Evolutionary conservation across 2,113 vertebrate species (phyloP), one percentile per base, ranked within the genome.

Genomic region (Lates calcarifer): DNA sequence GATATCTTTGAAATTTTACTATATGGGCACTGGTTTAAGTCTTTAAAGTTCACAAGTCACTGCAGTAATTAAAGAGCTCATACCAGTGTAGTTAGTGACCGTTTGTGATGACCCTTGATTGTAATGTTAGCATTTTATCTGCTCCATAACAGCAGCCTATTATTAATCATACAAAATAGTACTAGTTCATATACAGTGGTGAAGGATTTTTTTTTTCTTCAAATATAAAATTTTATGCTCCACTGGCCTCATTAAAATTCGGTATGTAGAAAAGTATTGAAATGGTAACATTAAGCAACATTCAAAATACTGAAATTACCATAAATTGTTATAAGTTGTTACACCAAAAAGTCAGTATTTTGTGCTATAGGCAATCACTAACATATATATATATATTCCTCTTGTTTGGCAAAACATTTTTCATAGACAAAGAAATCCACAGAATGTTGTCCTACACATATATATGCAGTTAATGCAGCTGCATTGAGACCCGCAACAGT

Each of bases 41-140:
- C 12, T 67, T 70, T 55, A 69, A 63, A 58, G 31, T 26, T 53
- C 43, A 53, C 22, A 53, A 37, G 35, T n/a, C 29, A 45, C 35
- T n/a, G 39, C 45, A 28, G 28, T 22, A 14, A 51, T 31, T 41
- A 35, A 77, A 43, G 33, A n/a, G 53, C 37, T 62, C 17, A 20
- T 41, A 26, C 37, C 17, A 29, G 11, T 45, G 26, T 29, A 15
- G 13, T 13, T 14, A 11, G 10, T 14, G 39, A 41, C 2, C 1
- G 39, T 41, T 41, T 41, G 39, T 14, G 17, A 47, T 17, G 41
- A 41, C 39, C 14, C 11, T 41, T 41, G 12, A 17, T 37, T 64
- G 45, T 61, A 33, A 20, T 49, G 20, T 26, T 37, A 18, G 33
- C 6, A 69, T 53, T 78, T 18, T 18, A 41, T 31, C 24, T 55